Conservation (phyloP, 2,797 vertebrate species). For the Carduelis carduelis region DNA sequence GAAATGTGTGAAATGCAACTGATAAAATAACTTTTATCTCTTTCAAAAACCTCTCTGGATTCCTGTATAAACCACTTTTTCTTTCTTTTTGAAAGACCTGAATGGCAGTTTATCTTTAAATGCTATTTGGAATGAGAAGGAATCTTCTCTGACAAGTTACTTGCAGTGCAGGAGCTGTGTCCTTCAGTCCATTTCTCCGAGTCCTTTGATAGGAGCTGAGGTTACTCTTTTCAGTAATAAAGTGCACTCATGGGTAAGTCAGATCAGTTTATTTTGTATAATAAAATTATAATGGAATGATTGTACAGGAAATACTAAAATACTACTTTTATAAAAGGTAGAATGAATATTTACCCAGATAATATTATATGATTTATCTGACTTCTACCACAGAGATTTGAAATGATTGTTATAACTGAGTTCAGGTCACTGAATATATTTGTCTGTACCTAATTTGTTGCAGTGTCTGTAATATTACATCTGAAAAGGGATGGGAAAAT, state of each 20-base stretch:
- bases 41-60: neutral
- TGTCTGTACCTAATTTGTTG: neutral
- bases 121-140: conserved; percentile 74
- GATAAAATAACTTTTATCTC: neutral
- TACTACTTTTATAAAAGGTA: neutral
- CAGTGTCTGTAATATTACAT: neutral
- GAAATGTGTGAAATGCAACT: neutral
- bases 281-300: neutral
- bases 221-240: conserved; percentile 59
- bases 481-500: neutral
- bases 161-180: conserved; percentile 75
- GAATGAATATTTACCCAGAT: neutral
- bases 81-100: conserved; percentile 36
- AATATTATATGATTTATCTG: neutral
- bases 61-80: conserved; percentile 26
- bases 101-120: conserved; percentile 69
- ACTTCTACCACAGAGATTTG: neutral
- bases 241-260: conserved; percentile 70
- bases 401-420: neutral
- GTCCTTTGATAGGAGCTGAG: conserved; percentile 71
- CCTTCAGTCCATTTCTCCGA: conserved; percentile 20
- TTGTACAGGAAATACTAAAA: neutral
- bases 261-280: neutral
- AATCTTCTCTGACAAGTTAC: conserved; percentile 74
- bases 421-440: neutral